Conservation (phyloP, 2,113 vertebrate genomes). For the Marmota flaviventris region DNA sequence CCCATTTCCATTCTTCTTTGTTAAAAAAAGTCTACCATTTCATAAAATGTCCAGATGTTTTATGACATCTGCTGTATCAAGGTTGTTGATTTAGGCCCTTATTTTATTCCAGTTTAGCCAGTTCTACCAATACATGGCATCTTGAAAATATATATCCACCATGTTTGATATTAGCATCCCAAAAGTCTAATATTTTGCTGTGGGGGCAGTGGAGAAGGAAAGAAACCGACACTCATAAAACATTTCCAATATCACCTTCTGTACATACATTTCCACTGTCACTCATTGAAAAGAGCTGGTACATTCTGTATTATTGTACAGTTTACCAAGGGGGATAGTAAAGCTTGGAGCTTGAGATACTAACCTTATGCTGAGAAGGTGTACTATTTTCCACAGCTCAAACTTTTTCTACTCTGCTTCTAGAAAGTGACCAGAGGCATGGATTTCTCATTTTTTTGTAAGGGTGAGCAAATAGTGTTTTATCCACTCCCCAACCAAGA, state of each 20-base stretch:
- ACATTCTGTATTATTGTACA: accelerated
- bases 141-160: background rate
- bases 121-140: background rate
- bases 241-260: background rate
- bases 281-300: background rate
- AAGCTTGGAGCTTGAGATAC: accelerated
- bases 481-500: background rate
- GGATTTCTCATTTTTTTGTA: background rate
- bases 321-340: background rate
- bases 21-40: too few relatives aligned
- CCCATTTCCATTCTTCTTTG: background rate
- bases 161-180: background rate
- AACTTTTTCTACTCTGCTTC: background rate
- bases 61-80: too few relatives aligned
- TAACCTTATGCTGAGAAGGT: accelerated
- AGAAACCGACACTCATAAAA: background rate
- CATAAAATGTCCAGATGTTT: background rate
- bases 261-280: accelerated
- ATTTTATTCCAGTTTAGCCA: background rate
- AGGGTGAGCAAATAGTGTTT: background rate
- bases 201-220: background rate
- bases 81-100: background rate
- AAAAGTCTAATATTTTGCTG: background rate
- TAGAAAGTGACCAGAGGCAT: background rate
- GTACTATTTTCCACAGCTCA: accelerated